Evolutionary conservation across 2,113 vertebrate species (phyloP), one percentile per base, ranked within the genome.

Genomic region (Lagopus leucura): DNA sequence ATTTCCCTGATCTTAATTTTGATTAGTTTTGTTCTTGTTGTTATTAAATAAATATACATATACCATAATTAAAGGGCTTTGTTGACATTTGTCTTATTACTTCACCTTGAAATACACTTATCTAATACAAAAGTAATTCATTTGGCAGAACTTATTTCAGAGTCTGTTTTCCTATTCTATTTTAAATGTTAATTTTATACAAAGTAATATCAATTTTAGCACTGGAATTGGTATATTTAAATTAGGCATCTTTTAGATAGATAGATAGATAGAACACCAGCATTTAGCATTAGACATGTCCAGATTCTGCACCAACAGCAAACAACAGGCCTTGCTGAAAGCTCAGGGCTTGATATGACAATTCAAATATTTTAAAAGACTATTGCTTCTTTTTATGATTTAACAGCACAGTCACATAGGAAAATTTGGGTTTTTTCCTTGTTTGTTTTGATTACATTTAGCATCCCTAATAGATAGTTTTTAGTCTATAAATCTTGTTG

Each of bases 311-410:
- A 77, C 16, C 19, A 52, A 36, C 43, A 82, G 43, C 7, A 81
- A 47, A 11, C 24, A 88, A 34, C 5, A 28, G 22, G 27, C 10
- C 60, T 80, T 82, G 65, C 50, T 75, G 30, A 74, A 87, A 92
- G 21, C 58, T 72, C 42, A 94, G 69, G 28, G 50, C 27, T n/a
- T 21, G 47, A 76, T n/a, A 42, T 24, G 54, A 81, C 7, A 72
- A 73, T 61, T 70, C 61, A 47, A 22, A 45, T 32, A 55, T 45
- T 94, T 93, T 48, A 40, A 93, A 94, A 93, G 18, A 40, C 36
- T 91, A 79, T 92, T 83, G 69, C 74, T 30, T 40, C 90, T 77
- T 87, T 94, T 90, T 42, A 61, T 40, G 34, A 88, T 82, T 93
- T 86, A 94, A 91, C 30, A 54, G 11, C 7, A 50, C 25, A 89